phyloP scores from a whole-genome alignment of 2,888 invertebrate species.

The Oscheius sp. region DNA sequence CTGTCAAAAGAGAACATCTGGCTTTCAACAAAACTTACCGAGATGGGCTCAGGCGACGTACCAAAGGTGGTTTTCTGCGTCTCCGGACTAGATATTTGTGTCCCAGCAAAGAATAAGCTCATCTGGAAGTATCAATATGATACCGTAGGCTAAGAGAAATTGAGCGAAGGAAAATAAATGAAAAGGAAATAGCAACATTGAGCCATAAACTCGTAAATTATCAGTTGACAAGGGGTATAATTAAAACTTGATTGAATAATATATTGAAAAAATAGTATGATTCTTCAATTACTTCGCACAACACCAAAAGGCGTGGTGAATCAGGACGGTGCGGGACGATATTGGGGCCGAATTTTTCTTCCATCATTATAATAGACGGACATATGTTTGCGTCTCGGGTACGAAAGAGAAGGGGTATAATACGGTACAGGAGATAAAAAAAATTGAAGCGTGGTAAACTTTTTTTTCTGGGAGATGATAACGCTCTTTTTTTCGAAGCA shows the following conservation, averaged over 20 bases:
- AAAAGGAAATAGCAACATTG: background rate
- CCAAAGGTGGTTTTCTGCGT: constrained; percentile 17
- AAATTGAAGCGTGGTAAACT: too few species aligned
- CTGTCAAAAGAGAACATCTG: constrained; percentile 12
- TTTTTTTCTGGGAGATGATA: too few species aligned
- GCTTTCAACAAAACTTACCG: background rate
- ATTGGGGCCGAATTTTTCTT: constrained; percentile 18
- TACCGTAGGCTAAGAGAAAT: too few species aligned
- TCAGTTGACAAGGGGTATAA: constrained; percentile 9
- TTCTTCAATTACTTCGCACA: constrained; percentile 21
- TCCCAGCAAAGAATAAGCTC: constrained; percentile 29
- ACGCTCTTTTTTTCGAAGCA: too few species aligned
- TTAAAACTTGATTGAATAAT: too few species aligned
- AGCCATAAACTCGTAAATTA: constrained; percentile 6
- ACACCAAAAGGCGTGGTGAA: constrained; percentile 7
- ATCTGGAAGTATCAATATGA: constrained; percentile 22
- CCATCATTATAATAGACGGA: too few species aligned
- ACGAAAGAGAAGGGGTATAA: too few species aligned
- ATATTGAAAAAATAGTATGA: too few species aligned
- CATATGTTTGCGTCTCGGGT: too few species aligned
- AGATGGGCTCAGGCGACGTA: constrained; percentile 23
- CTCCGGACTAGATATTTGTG: constrained; percentile 22
- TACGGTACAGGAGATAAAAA: too few species aligned
- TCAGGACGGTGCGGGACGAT: constrained; percentile 14
- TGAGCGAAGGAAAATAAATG: background rate